These are phyloP conservation scores for Sebastes miniatus DNA, from an alignment of 2,797 vertebrate species.

Conservation along the genomic window DNA sequence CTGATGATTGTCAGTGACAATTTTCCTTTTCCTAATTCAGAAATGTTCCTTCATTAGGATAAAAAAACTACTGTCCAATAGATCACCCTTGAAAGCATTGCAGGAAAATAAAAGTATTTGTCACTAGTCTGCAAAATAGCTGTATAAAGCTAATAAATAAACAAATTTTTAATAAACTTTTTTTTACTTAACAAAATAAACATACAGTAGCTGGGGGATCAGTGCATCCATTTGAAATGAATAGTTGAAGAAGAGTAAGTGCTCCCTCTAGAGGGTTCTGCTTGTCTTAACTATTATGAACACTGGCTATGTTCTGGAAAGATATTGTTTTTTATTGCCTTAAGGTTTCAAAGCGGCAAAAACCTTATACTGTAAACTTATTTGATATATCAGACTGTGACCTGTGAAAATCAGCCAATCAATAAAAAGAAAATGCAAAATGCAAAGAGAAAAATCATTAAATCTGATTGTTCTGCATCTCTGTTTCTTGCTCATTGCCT, in stretches of 20 bases:
- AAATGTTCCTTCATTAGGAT: background rate
- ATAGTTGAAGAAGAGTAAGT: background rate
- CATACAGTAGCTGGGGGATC: background rate
- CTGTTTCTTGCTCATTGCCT: background rate
- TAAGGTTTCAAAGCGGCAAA: background rate
- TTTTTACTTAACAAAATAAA: background rate
- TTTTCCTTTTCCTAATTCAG: background rate
- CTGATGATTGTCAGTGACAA: background rate
- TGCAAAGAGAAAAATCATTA: background rate
- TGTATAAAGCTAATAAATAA: background rate
- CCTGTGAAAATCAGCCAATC: background rate
- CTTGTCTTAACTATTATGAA: background rate
- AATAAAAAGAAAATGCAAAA: background rate
- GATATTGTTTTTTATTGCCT: background rate
- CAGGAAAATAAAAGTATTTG: background rate
- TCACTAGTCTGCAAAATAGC: background rate
- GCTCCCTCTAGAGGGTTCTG: constrained; percentile 54
- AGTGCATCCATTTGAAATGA: background rate
- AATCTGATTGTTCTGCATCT: background rate
- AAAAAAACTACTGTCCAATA: background rate
- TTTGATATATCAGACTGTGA: background rate
- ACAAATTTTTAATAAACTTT: no score
- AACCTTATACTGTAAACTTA: background rate
- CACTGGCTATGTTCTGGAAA: background rate
- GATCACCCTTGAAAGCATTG: background rate